Base-by-base conservation (phyloP, 2,113 vertebrate species). In the Ifrita kowaldi region DNA sequence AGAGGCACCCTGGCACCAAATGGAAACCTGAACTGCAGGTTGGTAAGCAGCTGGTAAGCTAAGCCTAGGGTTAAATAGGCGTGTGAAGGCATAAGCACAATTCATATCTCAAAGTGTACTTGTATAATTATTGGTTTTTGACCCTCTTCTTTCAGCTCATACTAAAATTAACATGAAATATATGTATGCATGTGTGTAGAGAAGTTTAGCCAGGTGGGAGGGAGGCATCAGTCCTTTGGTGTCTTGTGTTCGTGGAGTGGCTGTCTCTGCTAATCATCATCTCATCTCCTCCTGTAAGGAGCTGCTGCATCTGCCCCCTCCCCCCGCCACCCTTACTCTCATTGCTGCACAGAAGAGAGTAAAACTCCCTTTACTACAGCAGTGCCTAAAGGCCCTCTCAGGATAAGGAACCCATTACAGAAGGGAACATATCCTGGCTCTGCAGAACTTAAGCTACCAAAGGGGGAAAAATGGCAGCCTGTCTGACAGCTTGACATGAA, bases 321-420 rank as follows among this genome's bases (percentile, higher is more conserved):
- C 21, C 21, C 22, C n/a, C n/a, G n/a, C n/a, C n/a, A n/a, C n/a
- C n/a, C 3, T 44, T 52, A 49, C 16, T 74, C 1, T 0, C 17
- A 10, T 6, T 53, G 22, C 11, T 56, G 39, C 52, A 14, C 1
- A 32, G 4, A 18, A 82, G 62, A 44, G 37, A n/a, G 8, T 62
- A 81, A 75, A 88, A 76, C 18, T 56, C 24, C 14, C 41, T 76
- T 82, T 69, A 32, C 11, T n/a, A 9, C 23, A 68, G 4, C 17
- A 56, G 30, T 47, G 11, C 9, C 30, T 57, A n/a, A 81, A 62
- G n/a, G 3, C 10, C 9, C 1, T 1, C 23, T 69, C 17, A 53
- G 37, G 18, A 41, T 41, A 41, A 79, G 22, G 11, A 47, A 41
- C 4, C 5, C 18, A 19, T 20, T 26, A 57, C 5, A 77, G 22